Percentiles rank a stretch among this genome's conserved stretches.
These are phyloP conservation scores for Asarcornis scutulata DNA, from an alignment of 2,113 vertebrate genomes.

Conservation along the genomic window DNA sequence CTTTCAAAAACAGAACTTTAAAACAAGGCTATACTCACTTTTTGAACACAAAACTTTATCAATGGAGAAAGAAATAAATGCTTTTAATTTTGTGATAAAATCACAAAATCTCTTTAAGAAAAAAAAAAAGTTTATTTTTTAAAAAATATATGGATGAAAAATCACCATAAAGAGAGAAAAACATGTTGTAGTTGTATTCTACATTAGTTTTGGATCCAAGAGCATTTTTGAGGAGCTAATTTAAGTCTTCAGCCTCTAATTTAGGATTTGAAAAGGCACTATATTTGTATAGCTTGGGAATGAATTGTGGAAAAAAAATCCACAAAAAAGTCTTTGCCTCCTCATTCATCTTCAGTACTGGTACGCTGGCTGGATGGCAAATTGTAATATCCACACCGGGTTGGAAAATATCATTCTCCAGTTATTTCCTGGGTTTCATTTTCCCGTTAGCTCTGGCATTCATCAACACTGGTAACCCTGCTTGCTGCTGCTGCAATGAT, in stretches of 20 bases:
- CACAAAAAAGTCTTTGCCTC: neutral
- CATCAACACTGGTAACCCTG: neutral
- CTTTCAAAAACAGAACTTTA: neutral
- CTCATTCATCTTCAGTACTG: neutral
- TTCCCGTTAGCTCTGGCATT: neutral
- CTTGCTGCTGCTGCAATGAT: neutral
- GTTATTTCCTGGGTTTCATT: neutral
- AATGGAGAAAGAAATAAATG: neutral
- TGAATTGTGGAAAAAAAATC: neutral
- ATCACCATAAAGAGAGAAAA: neutral
- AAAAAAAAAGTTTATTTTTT: neutral
- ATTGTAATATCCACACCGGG: neutral
- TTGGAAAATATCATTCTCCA: neutral
- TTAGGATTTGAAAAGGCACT: neutral
- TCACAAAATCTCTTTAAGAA: neutral
- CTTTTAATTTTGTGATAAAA: neutral
- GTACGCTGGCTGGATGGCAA: neutral
- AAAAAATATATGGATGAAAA: neutral
- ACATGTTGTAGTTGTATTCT: neutral
- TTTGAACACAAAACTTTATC: neutral
- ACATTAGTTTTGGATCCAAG: rapidly evolving
- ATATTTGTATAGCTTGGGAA: neutral
- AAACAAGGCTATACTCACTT: neutral
- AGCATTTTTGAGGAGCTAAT: neutral
- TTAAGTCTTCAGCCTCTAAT: neutral